Conservation (phyloP, 2,888 invertebrate species). For the Stegana nigrithorax region DNA sequence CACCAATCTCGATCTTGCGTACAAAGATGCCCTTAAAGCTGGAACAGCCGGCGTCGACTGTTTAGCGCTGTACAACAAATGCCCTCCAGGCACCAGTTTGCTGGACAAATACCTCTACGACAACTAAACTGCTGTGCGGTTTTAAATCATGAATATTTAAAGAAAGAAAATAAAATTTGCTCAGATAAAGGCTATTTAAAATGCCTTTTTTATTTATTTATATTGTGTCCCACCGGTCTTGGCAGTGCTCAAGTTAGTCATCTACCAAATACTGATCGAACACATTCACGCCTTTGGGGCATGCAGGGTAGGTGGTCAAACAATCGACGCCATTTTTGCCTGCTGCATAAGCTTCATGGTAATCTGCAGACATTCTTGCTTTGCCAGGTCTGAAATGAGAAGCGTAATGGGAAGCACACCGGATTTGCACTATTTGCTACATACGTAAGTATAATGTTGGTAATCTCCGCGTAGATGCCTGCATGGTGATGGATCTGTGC, state of each 20-base stretch:
- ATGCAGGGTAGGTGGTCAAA: constrained; percentile 71
- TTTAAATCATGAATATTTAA: constrained; percentile 25
- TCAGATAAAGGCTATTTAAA: constrained; percentile 4
- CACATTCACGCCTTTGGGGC: constrained; percentile 73
- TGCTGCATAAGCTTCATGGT: constrained; percentile 71
- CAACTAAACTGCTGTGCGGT: background rate
- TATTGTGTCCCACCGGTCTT: too few species aligned
- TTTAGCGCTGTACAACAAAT: constrained; percentile 71
- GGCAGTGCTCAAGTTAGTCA: too few species aligned
- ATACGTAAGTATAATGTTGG: constrained; percentile 46
- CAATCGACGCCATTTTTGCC: constrained; percentile 69
- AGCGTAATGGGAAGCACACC: too few species aligned
- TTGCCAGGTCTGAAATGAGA: constrained; percentile 31
- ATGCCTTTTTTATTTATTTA: background rate
- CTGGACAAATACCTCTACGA: constrained; percentile 68
- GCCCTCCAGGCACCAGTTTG: constrained; percentile 73
- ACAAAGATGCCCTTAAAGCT: constrained; percentile 71
- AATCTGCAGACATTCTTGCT: too few species aligned
- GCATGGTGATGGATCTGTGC: constrained; percentile 40
- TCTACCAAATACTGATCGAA: constrained; percentile 69
- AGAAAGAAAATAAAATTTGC: background rate
- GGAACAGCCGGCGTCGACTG: constrained; percentile 69
- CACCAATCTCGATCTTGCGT: constrained; percentile 70
- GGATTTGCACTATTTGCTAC: too few species aligned
- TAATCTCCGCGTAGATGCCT: constrained; percentile 41